phyloP scores from a whole-genome alignment of 1,140 invertebrate species.

The Oryctes rhinoceros region DNA sequence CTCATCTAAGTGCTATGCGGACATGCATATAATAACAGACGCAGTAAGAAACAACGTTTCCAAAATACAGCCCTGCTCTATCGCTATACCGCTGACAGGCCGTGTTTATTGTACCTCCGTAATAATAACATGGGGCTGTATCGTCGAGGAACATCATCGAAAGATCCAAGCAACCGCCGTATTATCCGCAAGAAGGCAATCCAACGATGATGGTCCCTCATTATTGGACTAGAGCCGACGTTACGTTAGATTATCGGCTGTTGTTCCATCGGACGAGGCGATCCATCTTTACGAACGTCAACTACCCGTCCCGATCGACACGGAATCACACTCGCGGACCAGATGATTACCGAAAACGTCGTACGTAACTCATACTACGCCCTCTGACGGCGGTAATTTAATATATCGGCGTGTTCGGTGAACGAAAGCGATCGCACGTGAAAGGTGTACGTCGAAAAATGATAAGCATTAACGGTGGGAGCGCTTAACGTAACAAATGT shows the following conservation, averaged over 20 bases:
- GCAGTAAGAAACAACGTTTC: no score
- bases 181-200: background rate
- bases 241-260: background rate
- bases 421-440: background rate
- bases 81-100: no score
- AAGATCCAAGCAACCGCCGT: background rate
- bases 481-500: conserved; percentile 33
- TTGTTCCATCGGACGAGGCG: background rate
- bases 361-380: conserved; percentile 1
- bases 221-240: background rate
- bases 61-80: no score
- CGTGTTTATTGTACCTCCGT: background rate
- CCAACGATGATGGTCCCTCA: conserved; percentile 1
- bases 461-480: conserved; percentile 26
- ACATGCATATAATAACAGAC: no score
- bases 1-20: no score
- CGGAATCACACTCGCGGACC: conserved; percentile 18
- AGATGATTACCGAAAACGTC: conserved; percentile 26
- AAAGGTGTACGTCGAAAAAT: conserved; percentile 32
- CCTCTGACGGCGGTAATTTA: background rate
- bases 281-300: conserved; percentile 23
- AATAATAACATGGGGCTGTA: background rate
- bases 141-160: background rate
- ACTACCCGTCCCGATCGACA: conserved; percentile 6
- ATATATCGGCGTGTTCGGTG: background rate